These are phyloP conservation scores for Therioaphis trifolii DNA, from an alignment of 2,888 invertebrate species.

Conservation along the genomic window DNA sequence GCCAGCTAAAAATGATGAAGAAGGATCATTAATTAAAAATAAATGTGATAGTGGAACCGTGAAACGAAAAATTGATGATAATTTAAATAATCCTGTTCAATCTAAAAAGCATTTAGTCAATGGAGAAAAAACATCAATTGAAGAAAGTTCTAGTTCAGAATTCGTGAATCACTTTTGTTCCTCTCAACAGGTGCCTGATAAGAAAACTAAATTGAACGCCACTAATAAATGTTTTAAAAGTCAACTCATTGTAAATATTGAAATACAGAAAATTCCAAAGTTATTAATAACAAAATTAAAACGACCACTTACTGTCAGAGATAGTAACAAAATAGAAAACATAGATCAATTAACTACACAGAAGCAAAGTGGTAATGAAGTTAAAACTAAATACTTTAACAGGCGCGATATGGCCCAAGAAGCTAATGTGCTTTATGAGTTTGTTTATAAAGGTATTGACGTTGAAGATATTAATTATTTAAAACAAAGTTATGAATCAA, in stretches of 20 bases:
- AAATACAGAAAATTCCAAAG: conserved; percentile 19
- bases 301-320: conserved; percentile 35
- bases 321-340: conserved; percentile 44
- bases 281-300: conserved; percentile 26
- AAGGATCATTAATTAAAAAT: conserved; percentile 54
- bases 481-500: conserved; percentile 83
- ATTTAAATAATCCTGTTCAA: conserved; percentile 9
- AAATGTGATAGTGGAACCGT: conserved; percentile 36
- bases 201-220: conserved; percentile 30
- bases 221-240: neutral
- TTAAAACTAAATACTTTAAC: conserved; percentile 60
- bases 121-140: conserved; percentile 15
- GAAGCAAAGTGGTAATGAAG: conserved; percentile 39
- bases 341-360: conserved; percentile 10
- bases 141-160: conserved; percentile 56
- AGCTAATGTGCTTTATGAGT: conserved; percentile 86
- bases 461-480: conserved; percentile 88
- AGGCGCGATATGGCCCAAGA: conserved; percentile 74
- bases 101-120: conserved; percentile 49
- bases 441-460: conserved; percentile 88
- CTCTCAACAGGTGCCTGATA: conserved; percentile 50
- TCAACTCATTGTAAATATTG: neutral
- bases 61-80: conserved; percentile 28
- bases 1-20: conserved; percentile 67
- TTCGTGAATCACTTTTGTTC: conserved; percentile 69